Base-by-base conservation (phyloP, 2,888 invertebrate genomes). In the Trichopoda pennipes region DNA sequence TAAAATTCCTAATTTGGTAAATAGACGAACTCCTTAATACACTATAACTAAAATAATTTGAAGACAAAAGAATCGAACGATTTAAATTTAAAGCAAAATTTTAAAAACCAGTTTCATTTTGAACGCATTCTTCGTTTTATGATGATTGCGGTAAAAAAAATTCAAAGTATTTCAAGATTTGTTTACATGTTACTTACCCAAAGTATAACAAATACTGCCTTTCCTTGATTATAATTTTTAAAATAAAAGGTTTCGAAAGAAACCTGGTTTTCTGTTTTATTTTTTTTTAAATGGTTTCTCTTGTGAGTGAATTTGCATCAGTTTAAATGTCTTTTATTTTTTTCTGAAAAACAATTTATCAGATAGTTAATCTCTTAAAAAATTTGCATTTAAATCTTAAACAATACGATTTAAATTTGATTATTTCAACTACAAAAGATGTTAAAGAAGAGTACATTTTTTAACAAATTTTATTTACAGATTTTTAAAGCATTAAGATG, bases 341-440 rank as follows among this genome's bases (percentile, higher is more conserved):
- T 21, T 61, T 21, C 23, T 21, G 35, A 35, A 35, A 51, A 69
- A 32, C 60, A 23, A 53, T 61, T 70, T 66, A 47, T 55, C 76
- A 74, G 81, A 78, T 78, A 70, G 78, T 81, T 78, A 78, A 78
- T 51, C 74, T 78, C 47, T 60, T 28, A 69, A 70, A 66, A 81
- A 78, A 78, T 81, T 82, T 82, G 66, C 79, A 82, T 82, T 72
- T 75, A 60, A 79, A 82, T 79, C 74, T 75, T 32, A 66, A 78
- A 75, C 70, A 79, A 82, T 75, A 56, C 66, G 66, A 82, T 75
- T 75, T 75, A 61, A 66, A 78, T 81, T 74, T 70, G 28, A 51
- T 64, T 28, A 4, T 8, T 6, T 28, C 28, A 28, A 28, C 4
- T 6, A 28, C 7, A 4, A 28, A 4, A 28, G 23, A 4, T 28